phyloP scores from a whole-genome alignment of 2,888 invertebrate species.

The Cryptocephalus primarius region DNA sequence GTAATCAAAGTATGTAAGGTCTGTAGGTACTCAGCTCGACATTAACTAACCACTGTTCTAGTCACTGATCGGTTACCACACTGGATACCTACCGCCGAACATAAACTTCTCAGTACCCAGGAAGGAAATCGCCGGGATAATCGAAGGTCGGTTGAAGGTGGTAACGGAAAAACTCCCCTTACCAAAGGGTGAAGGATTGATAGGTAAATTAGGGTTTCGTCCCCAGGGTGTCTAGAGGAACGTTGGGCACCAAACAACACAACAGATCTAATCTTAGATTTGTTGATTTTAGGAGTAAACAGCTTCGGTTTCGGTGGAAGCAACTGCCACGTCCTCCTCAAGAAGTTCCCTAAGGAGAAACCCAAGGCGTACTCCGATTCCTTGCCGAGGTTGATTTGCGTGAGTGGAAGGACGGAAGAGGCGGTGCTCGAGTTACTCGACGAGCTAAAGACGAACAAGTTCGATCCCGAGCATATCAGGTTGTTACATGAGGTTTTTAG shows the following conservation, averaged over 20 bases:
- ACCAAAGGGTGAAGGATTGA: conserved; percentile 52
- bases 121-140: conserved; percentile 48
- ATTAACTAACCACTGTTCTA: conserved; percentile 5
- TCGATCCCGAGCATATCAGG: conserved; percentile 23
- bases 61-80: conserved; percentile 56
- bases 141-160: conserved; percentile 54
- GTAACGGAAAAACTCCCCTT: conserved; percentile 62
- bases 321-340: conserved; percentile 63
- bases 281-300: conserved; percentile 60
- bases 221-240: too few species aligned
- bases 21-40: neutral
- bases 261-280: neutral
- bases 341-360: conserved; percentile 49
- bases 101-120: conserved; percentile 51
- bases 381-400: conserved; percentile 60
- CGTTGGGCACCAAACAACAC: neutral
- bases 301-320: conserved; percentile 93
- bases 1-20: conserved; percentile 55
- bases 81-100: conserved; percentile 73
- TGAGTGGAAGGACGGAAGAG: conserved; percentile 72
- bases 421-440: conserved; percentile 56
- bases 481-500: conserved; percentile 26
- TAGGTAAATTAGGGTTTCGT: conserved; percentile 39
- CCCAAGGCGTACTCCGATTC: conserved; percentile 51
- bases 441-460: conserved; percentile 43